These are phyloP conservation scores for Masnerella sp. DNA, from an alignment of 2,888 invertebrate species.

Conservation along the genomic window DNA sequence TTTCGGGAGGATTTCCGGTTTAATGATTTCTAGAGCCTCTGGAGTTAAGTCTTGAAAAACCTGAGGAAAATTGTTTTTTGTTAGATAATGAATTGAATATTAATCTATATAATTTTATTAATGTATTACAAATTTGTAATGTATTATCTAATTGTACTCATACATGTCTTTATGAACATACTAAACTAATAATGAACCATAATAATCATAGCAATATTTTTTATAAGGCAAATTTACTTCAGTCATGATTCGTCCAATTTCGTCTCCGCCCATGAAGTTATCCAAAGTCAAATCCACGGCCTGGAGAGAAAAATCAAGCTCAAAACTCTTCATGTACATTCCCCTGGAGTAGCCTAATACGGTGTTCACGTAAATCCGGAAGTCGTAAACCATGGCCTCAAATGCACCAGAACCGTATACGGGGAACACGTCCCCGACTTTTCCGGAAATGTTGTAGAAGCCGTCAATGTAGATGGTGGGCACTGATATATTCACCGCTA, in stretches of 20 bases:
- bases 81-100: no score
- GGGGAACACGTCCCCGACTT: conserved; percentile 67
- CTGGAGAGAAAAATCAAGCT: conserved; percentile 69
- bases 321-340: conserved; percentile 72
- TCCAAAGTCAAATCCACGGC: conserved; percentile 64
- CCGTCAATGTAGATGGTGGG: conserved; percentile 69
- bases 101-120: no score
- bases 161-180: no score
- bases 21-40: conserved; percentile 70
- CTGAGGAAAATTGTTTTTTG: conserved; percentile 64
- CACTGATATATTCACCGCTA: conserved; percentile 70
- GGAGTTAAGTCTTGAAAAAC: conserved; percentile 71
- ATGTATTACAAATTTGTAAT: no score
- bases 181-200: no score
- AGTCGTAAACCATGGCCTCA: conserved; percentile 64
- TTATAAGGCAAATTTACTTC: no score
- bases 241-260: conserved; percentile 67
- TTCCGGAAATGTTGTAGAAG: conserved; percentile 70
- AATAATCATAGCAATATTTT: no score
- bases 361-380: conserved; percentile 68
- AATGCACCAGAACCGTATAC: conserved; percentile 69
- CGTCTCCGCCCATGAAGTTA: conserved; percentile 70
- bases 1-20: conserved; percentile 71
- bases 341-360: conserved; percentile 70
- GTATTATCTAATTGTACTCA: no score